These are phyloP conservation scores for Silurus lanzhouensis DNA, from an alignment of 2,797 vertebrate genomes.

Conservation along the genomic window DNA sequence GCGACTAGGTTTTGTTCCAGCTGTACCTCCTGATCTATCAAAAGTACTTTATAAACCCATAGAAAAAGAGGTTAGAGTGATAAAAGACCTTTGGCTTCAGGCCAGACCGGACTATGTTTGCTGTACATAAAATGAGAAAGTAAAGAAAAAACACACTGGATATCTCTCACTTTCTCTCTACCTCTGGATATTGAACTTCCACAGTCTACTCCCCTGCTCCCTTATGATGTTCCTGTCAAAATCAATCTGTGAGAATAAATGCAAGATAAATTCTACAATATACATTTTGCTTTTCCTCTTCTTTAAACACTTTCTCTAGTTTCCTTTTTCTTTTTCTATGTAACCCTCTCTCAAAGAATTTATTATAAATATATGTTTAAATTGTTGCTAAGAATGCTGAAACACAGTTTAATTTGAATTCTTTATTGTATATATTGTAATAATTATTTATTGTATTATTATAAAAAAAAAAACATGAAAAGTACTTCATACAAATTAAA, in stretches of 20 bases:
- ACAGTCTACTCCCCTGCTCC: background rate
- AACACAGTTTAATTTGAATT: background rate
- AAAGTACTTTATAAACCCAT: background rate
- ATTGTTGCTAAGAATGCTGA: background rate
- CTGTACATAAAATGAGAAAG: background rate
- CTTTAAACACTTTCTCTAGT: background rate
- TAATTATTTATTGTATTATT: background rate
- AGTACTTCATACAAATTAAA: background rate
- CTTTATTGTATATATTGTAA: background rate
- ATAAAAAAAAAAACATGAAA: background rate
- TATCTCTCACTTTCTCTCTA: background rate
- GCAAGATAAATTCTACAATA: background rate
- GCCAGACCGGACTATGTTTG: background rate
- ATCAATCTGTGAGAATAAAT: background rate
- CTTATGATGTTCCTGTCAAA: slow-evolving; percentile 16
- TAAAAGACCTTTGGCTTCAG: background rate
- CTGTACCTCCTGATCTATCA: background rate
- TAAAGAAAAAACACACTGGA: background rate
- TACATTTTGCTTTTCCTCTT: background rate
- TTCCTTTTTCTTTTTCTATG: background rate
- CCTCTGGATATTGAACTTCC: background rate
- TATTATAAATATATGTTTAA: background rate
- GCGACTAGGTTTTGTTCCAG: background rate
- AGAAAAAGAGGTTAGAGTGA: background rate
- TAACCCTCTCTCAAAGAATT: background rate